A percentile compares a stretch with the other conserved stretches of the same genome.
Evolutionary conservation across 1,140 invertebrate genomes (phyloP).

Genomic region (Oppia nitens): DNA sequence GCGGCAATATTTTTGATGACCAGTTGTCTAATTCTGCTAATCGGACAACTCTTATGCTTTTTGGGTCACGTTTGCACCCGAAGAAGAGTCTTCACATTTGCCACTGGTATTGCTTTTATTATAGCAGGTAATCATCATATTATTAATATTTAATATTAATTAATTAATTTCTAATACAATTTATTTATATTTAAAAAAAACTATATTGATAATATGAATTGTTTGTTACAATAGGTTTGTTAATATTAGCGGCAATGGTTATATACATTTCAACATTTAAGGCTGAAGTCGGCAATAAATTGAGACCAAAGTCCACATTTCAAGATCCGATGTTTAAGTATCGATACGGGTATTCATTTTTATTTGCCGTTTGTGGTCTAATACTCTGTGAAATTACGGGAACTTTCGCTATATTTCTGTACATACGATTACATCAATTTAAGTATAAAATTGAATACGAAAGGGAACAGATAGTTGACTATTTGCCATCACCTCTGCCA

Average conservation of each 20-base stretch:
- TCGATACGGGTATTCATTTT: constrained; percentile 65
- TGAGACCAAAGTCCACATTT: constrained; percentile 53
- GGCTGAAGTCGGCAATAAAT: constrained; percentile 65
- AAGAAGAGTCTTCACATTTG: constrained; percentile 41
- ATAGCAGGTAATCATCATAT: constrained; percentile 38
- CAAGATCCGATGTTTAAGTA: constrained; percentile 53
- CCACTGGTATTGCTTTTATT: constrained; percentile 47
- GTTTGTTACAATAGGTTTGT: constrained; percentile 43
- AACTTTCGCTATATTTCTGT: constrained; percentile 66
- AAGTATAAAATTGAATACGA: constrained; percentile 27
- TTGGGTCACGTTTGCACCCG: constrained; percentile 40
- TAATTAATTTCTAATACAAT: background rate
- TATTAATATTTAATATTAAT: background rate
- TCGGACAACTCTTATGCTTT: constrained; percentile 43
- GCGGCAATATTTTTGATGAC: constrained; percentile 45
- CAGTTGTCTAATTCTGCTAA: constrained; percentile 39
- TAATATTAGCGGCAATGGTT: constrained; percentile 70
- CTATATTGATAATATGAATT: background rate
- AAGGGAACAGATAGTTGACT: constrained; percentile 25
- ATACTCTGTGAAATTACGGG: constrained; percentile 63
- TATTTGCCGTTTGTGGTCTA: constrained; percentile 64
- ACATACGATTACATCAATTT: constrained; percentile 51
- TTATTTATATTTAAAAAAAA: constrained; percentile 1
- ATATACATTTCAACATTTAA: constrained; percentile 85
- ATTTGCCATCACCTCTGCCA: background rate